These are phyloP conservation scores for Phaonia tiefii DNA, from an alignment of 2,888 invertebrate genomes.

Conservation along the genomic window DNA sequence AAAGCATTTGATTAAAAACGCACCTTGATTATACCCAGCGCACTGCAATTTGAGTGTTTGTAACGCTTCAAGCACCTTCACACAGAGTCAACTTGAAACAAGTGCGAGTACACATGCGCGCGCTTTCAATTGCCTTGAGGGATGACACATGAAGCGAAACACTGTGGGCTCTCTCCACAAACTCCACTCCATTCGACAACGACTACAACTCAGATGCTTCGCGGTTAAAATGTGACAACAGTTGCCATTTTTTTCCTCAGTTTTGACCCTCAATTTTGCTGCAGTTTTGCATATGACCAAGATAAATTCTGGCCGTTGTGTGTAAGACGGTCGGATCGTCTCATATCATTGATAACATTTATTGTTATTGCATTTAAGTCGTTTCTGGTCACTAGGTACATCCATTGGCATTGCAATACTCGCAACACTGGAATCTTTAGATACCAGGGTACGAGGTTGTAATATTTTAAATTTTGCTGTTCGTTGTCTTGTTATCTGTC, in stretches of 20 bases:
- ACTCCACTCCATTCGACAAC: conserved; percentile 14
- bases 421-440: too few relatives aligned
- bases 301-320: background rate
- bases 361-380: conserved; percentile 50
- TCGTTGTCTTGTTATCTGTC: conserved; percentile 64
- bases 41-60: conserved; percentile 21
- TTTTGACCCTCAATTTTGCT: background rate
- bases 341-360: conserved; percentile 61
- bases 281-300: conserved; percentile 38
- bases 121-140: conserved; percentile 34
- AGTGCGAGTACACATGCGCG: conserved; percentile 11
- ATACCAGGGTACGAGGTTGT: too few relatives aligned
- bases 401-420: conserved; percentile 8
- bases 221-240: conserved; percentile 63
- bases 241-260: conserved; percentile 61
- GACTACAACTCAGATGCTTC: conserved; percentile 43
- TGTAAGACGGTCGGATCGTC: background rate
- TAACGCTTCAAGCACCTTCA: conserved; percentile 51
- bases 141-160: too few relatives aligned
- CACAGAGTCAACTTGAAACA: background rate
- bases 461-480: conserved; percentile 48
- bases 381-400: conserved; percentile 16
- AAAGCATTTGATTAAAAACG: conserved; percentile 64
- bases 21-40: conserved; percentile 55
- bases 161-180: too few relatives aligned